Evolutionary conservation across 2,888 invertebrate genomes (phyloP).

Genomic region (Eupithecia pulchellata): DNA sequence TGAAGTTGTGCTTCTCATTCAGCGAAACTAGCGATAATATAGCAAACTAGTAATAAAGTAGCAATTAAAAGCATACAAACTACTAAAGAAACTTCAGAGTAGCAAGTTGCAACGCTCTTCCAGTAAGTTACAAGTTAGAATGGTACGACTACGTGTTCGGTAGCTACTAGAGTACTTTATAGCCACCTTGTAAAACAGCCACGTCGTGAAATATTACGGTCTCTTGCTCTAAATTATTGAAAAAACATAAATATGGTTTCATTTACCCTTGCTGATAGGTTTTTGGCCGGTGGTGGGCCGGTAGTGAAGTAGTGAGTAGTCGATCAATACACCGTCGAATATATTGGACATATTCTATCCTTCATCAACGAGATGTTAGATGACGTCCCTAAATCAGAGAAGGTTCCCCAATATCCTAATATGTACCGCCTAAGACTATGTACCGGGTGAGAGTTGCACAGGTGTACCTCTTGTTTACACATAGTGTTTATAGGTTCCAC

Average conservation of each 20-base stretch:
- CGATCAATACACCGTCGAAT: no score
- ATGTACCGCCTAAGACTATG: no score
- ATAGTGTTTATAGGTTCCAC: no score
- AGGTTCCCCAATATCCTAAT: no score
- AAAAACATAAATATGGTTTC: background rate
- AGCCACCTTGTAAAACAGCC: background rate
- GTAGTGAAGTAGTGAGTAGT: no score
- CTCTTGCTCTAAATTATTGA: background rate
- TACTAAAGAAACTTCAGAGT: background rate
- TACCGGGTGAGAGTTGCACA: no score
- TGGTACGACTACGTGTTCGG: background rate
- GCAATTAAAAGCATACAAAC: constrained; percentile 7
- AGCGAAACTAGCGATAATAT: background rate
- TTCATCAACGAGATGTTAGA: no score
- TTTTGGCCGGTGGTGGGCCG: no score
- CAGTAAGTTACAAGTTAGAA: background rate
- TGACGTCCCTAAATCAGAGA: no score
- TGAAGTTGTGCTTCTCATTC: constrained; percentile 3
- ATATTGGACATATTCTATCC: no score
- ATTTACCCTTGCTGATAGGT: no score
- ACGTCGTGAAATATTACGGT: background rate
- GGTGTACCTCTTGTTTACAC: no score
- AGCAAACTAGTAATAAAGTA: background rate
- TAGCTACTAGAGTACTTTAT: background rate
- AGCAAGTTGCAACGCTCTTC: background rate